phyloP scores from a whole-genome alignment of 2,888 invertebrate species.

The Brassicogethes aeneus region DNA sequence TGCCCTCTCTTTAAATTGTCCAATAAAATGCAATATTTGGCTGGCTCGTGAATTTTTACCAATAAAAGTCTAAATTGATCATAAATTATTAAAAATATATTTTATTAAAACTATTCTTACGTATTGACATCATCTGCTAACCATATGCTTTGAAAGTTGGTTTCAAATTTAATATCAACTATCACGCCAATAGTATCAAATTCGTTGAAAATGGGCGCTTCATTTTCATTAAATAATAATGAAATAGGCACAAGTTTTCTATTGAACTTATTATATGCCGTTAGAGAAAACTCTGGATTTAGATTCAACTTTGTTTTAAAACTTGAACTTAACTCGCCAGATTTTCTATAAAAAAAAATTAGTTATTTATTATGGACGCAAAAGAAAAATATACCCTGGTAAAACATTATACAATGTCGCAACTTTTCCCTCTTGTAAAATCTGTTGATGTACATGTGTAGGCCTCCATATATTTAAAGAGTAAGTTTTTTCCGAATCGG shows the following conservation, averaged over 20 bases:
- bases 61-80: slow-evolving; percentile 34
- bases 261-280: slow-evolving; percentile 20
- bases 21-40: slow-evolving; percentile 39
- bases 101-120: neutral
- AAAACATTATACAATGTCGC: slow-evolving; percentile 53
- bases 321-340: slow-evolving; percentile 25
- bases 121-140: slow-evolving; percentile 41
- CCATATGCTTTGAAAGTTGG: slow-evolving; percentile 53
- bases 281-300: neutral
- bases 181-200: slow-evolving; percentile 66
- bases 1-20: slow-evolving; percentile 51
- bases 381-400: slow-evolving; percentile 31
- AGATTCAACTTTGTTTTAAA: slow-evolving; percentile 24
- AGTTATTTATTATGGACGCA: slow-evolving; percentile 1
- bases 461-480: slow-evolving; percentile 62
- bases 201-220: slow-evolving; percentile 52
- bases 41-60: slow-evolving; percentile 40
- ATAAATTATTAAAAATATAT: slow-evolving; percentile 41
- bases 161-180: slow-evolving; percentile 46
- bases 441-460: too few species aligned
- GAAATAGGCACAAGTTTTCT: slow-evolving; percentile 37
- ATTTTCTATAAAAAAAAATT: slow-evolving; percentile 26
- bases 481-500: slow-evolving; percentile 31
- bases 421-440: slow-evolving; percentile 53
- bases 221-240: slow-evolving; percentile 36